A percentile compares a stretch with the other conserved stretches of the same genome.
Evolutionary conservation across 2,113 vertebrate genomes (phyloP).

Genomic region (Urocitellus parryii): DNA sequence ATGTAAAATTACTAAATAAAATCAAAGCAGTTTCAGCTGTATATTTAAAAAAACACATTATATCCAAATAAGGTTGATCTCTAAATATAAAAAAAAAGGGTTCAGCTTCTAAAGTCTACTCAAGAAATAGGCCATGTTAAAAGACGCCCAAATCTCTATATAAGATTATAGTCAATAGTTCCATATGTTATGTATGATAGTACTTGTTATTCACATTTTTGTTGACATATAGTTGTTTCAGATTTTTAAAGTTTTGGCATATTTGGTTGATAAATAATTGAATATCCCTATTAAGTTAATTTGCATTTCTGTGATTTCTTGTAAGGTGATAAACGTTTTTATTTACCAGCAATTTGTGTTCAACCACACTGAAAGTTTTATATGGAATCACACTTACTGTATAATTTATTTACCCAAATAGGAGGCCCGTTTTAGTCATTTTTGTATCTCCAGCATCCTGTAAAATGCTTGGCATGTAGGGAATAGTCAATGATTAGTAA

Average conservation of each 20-base stretch:
- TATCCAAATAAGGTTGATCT: neutral
- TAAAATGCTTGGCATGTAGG: neutral
- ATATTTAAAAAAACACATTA: neutral
- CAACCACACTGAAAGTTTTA: neutral
- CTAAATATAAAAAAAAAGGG: neutral
- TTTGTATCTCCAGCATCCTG: conserved; percentile 7
- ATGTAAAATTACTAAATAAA: neutral
- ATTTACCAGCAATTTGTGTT: conserved; percentile 1
- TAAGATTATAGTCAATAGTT: neutral
- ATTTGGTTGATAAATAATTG: conserved; percentile 39
- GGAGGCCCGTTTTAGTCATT: neutral
- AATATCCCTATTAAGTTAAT: neutral
- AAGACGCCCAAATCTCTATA: neutral
- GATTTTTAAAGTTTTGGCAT: neutral
- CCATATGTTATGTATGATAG: too few relatives aligned
- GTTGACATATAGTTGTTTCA: neutral
- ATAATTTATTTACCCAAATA: neutral
- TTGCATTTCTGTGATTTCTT: conserved; percentile 9
- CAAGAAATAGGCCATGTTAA: neutral
- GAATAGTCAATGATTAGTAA: neutral
- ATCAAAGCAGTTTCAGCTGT: neutral
- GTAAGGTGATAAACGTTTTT: neutral
- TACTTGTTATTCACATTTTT: neutral
- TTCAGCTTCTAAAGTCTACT: neutral
- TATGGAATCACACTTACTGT: neutral